These are phyloP conservation scores for Ips nitidus DNA, from an alignment of 1,140 invertebrate genomes.

Conservation along the genomic window DNA sequence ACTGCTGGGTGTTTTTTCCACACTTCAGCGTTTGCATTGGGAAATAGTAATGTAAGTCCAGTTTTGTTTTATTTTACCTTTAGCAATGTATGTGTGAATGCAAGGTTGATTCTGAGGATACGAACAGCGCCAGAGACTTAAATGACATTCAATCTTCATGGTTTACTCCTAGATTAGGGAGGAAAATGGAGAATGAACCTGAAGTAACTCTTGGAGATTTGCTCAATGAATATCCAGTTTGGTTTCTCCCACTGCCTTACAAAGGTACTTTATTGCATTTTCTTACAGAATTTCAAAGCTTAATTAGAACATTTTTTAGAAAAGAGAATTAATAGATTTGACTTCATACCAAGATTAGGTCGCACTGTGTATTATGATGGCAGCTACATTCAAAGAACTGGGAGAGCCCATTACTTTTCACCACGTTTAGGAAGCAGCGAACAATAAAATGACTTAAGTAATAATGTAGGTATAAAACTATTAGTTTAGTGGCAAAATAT, in stretches of 20 bases:
- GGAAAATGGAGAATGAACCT: background rate
- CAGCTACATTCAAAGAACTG: too few relatives aligned
- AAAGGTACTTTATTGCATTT: background rate
- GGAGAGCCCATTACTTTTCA: too few relatives aligned
- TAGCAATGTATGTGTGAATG: background rate
- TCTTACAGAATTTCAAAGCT: slow-evolving; percentile 3
- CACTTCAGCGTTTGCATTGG: background rate
- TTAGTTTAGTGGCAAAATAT: too few relatives aligned
- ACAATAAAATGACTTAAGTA: too few relatives aligned
- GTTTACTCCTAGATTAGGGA: background rate
- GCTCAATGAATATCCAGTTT: slow-evolving; percentile 6
- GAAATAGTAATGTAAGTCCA: background rate
- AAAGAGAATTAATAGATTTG: background rate
- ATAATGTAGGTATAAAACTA: too few relatives aligned
- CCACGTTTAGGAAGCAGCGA: too few relatives aligned
- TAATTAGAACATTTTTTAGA: background rate
- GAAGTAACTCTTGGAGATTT: background rate
- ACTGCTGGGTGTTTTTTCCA: background rate
- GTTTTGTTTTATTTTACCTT: background rate
- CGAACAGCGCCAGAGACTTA: background rate
- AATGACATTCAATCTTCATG: background rate
- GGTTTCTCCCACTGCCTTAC: background rate
- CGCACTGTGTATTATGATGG: background rate
- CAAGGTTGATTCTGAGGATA: background rate
- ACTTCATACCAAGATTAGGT: slow-evolving; percentile 6